Conservation (phyloP, 2,113 vertebrate species). For the Cnemophilus loriae region DNA sequence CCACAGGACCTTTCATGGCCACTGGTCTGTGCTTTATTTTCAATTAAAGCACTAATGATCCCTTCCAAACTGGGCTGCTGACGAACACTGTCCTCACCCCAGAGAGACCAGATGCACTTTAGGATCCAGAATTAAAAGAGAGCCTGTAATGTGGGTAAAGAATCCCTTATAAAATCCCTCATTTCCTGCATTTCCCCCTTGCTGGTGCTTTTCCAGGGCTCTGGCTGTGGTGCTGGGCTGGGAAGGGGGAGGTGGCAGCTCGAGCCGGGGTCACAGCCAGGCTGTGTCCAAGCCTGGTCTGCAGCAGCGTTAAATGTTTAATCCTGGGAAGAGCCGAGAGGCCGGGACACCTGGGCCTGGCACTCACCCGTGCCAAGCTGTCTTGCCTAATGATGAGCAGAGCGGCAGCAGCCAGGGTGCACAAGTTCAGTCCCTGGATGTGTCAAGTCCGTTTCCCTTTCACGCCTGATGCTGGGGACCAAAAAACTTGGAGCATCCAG, state of each 20-base stretch:
- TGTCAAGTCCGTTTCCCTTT: background rate
- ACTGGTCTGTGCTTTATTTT: background rate
- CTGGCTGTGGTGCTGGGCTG: background rate
- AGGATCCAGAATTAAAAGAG: background rate
- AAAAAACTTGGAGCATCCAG: fast-evolving
- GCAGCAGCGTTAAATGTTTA: background rate
- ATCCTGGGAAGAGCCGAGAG: background rate
- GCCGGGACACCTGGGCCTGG: background rate
- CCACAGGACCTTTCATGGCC: background rate
- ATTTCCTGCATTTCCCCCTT: background rate
- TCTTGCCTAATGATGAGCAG: background rate
- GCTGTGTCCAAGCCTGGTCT: fast-evolving
- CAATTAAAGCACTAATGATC: background rate
- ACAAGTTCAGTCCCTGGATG: background rate
- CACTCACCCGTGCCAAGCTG: background rate
- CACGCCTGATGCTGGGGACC: fast-evolving
- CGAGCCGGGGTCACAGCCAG: fast-evolving
- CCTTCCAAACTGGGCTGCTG: background rate
- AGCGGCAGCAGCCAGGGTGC: background rate
- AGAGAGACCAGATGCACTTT: background rate
- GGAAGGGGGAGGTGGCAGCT: background rate
- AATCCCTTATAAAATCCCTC: background rate
- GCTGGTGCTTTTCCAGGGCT: background rate
- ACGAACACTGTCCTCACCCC: background rate
- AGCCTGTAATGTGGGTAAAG: background rate